Percentiles rank a stretch among this genome's conserved stretches.
These are phyloP conservation scores for Albula glossodonta DNA, from an alignment of 2,113 vertebrate species.

Conservation along the genomic window DNA sequence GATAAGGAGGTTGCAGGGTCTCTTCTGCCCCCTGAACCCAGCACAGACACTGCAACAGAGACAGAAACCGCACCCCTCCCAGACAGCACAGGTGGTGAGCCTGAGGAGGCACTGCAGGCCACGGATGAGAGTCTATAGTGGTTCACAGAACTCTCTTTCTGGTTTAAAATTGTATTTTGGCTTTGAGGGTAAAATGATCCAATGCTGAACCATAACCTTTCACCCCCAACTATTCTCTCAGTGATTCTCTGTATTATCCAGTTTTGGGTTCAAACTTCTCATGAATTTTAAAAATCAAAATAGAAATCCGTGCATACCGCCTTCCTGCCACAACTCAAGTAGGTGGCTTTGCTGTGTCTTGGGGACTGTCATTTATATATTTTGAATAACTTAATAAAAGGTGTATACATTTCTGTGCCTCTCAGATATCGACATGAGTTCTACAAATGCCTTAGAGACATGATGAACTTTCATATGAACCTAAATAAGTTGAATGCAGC, in stretches of 20 bases:
- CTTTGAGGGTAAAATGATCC: no score
- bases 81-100: not conserved
- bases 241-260: no score
- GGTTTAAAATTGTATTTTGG: no score
- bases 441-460: not conserved
- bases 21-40: not conserved
- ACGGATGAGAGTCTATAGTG: not conserved
- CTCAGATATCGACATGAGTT: not conserved
- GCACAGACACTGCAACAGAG: not conserved
- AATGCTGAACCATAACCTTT: no score
- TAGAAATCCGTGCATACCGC: no score
- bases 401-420: not conserved
- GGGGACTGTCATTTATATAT: no score
- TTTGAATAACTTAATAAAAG: not conserved
- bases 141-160: not conserved
- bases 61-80: not conserved
- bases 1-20: not conserved
- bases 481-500: not conserved
- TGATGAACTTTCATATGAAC: not conserved
- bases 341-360: no score
- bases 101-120: conserved; percentile 1
- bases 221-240: no score
- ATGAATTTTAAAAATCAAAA: no score
- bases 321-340: no score
- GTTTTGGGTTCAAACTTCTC: no score